A percentile compares a stretch with the other conserved stretches of the same genome.
Evolutionary conservation across 1,140 invertebrate species (phyloP).

Genomic region (Calosoma granatense): DNA sequence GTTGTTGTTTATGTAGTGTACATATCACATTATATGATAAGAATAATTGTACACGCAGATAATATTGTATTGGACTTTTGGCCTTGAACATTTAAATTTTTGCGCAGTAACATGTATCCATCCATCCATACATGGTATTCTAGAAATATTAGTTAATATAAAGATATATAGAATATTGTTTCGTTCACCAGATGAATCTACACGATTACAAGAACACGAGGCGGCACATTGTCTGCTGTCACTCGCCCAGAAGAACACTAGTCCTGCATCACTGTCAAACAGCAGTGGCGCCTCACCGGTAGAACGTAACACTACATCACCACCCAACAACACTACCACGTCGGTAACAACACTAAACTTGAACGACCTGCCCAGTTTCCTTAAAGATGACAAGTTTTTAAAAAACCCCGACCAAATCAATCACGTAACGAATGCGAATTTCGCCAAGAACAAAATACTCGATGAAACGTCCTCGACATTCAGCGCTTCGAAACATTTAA

Average conservation of each 20-base stretch:
- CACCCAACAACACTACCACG: not conserved
- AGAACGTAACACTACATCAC: not conserved
- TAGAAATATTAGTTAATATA: too few species aligned
- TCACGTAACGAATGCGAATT: constrained; percentile 29
- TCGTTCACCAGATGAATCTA: constrained; percentile 33
- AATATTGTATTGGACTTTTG: too few species aligned
- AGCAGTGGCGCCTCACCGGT: not conserved
- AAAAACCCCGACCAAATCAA: constrained; percentile 34
- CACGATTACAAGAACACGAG: constrained; percentile 67
- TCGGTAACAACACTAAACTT: constrained; percentile 12
- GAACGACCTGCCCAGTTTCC: not conserved
- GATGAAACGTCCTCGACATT: constrained; percentile 16
- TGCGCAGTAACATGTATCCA: too few species aligned
- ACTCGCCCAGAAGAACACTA: constrained; percentile 47
- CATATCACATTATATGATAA: too few species aligned
- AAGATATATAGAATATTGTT: too few species aligned
- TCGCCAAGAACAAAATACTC: constrained; percentile 32
- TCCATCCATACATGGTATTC: too few species aligned
- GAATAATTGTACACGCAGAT: too few species aligned
- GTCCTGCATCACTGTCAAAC: constrained; percentile 24
- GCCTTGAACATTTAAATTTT: too few species aligned
- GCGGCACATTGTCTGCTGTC: constrained; percentile 77
- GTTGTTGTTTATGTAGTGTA: too few species aligned
- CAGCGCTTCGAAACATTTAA: constrained; percentile 13
- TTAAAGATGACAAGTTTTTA: constrained; percentile 4